Evolutionary conservation across 1,140 invertebrate genomes (phyloP), one percentile per base, ranked within the genome.

Genomic region (Brachionus koreanus): DNA sequence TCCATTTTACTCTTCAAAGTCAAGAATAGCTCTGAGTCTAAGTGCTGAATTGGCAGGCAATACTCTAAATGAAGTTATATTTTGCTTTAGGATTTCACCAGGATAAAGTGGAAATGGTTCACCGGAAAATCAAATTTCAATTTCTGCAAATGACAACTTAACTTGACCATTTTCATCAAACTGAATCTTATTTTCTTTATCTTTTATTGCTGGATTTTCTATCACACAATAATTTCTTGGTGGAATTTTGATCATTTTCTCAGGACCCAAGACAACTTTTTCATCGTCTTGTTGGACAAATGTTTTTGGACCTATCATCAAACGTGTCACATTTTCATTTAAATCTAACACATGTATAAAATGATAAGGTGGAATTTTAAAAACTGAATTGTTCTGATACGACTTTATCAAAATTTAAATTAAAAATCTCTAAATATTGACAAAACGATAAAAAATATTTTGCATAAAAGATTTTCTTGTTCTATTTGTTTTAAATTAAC

Each of bases 31-130:
- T 75, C 25, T 61, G 3, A 83, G 35, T 43, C 82, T 67, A 12
- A 83, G 35, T 6, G 82, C 82, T 19, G 46, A 63, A 19, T 83
- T 75, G n/a, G 52, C 52, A 0, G 52, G 46, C 16, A 83, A 3
- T 10, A 76, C 82, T 82, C 57, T 52, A 16, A 82, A 75, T 37
- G 63, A 42, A 7, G 63, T 74, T 2, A 83, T 37, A 43, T 33
- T 69, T 52, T 83, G 69, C 19, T 75, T 49, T 3, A 82, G 16
- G 10, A 86, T 81, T 84, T 90, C 90, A n/a, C 90, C 90, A 25
- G 90, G 90, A 84, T 90, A 91, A 3, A 90, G 85, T 19, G 90
- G 90, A 83, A 90, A 90, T 9, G 90, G 90, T 12, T 90, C 89
- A 16, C 29, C 65, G 16, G 89, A 85, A 25, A 90, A 85, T n/a